Conservation (phyloP, 2,113 vertebrate species). For the Siniperca chuatsi region DNA sequence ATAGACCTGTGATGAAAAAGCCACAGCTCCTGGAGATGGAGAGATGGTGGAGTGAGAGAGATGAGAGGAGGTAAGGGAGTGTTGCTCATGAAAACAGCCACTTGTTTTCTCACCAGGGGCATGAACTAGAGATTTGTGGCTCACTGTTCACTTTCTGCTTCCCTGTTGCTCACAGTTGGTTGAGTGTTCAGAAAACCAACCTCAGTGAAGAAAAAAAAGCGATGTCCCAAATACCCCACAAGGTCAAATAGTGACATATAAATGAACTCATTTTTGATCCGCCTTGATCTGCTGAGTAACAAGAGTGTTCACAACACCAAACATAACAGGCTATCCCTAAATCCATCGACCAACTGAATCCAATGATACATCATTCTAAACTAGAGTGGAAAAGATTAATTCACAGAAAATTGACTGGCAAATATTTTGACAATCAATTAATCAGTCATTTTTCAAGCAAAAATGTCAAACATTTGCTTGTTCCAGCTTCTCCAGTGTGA, state of each 20-base stretch:
- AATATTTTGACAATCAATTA: background rate
- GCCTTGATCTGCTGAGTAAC: background rate
- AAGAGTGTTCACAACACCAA: background rate
- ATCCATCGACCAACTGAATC: background rate
- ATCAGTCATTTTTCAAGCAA: background rate
- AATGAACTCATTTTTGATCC: background rate
- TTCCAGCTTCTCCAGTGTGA: background rate
- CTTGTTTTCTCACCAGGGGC: conserved; percentile 69
- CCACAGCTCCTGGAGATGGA: conserved; percentile 61
- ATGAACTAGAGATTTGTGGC: conserved; percentile 60
- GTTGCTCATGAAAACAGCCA: conserved; percentile 63
- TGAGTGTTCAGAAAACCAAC: conserved; percentile 24
- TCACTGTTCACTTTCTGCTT: conserved; percentile 38
- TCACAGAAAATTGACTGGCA: background rate
- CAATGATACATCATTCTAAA: background rate
- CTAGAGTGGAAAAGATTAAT: background rate
- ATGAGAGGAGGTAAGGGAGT: conserved; percentile 40
- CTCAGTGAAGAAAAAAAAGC: background rate
- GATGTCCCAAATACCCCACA: background rate
- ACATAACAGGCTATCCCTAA: no score
- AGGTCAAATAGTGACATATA: background rate
- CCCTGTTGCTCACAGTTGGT: conserved; percentile 5
- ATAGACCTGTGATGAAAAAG: conserved; percentile 59
- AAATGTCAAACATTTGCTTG: background rate
- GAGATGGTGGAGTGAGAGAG: conserved; percentile 39